A percentile compares a stretch with the other conserved stretches of the same genome.
These are phyloP conservation scores for Dinocampus coccinellae DNA, from an alignment of 2,888 invertebrate genomes.

Conservation along the genomic window DNA sequence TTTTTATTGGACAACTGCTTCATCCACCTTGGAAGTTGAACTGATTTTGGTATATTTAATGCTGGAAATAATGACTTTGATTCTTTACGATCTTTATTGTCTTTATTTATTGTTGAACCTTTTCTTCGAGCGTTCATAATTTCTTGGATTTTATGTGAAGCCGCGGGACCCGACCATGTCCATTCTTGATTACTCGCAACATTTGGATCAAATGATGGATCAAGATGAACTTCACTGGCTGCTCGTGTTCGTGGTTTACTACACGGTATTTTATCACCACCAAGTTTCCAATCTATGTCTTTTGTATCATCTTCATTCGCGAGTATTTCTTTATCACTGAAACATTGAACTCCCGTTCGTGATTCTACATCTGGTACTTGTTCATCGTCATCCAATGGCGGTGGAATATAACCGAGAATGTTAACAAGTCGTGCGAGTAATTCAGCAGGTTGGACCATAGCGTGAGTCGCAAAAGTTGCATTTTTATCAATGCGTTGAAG, in stretches of 20 bases:
- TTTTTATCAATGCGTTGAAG: slow-evolving; percentile 83
- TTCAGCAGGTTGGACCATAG: slow-evolving; percentile 82
- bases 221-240: slow-evolving; percentile 73
- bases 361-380: slow-evolving; percentile 42
- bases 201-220: slow-evolving; percentile 59
- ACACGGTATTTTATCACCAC: slow-evolving; percentile 62
- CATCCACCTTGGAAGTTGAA: slow-evolving; percentile 59
- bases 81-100: slow-evolving; percentile 44
- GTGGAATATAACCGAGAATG: slow-evolving; percentile 76
- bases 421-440: slow-evolving; percentile 83
- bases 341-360: slow-evolving; percentile 75
- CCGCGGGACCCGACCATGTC: slow-evolving; percentile 80
- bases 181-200: slow-evolving; percentile 69
- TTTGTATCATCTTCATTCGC: slow-evolving; percentile 74
- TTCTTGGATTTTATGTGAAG: slow-evolving; percentile 74
- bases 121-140: slow-evolving; percentile 60
- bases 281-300: slow-evolving; percentile 72
- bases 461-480: slow-evolving; percentile 80
- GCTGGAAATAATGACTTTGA: slow-evolving; percentile 58
- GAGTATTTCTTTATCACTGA: slow-evolving; percentile 81
- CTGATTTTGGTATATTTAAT: slow-evolving; percentile 56
- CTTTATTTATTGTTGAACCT: slow-evolving; percentile 31
- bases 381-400: slow-evolving; percentile 55
- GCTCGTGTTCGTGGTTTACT: slow-evolving; percentile 73
- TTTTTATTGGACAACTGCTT: slow-evolving; percentile 52